A percentile compares a stretch with the other conserved stretches of the same genome.
Conservation (phyloP, 2,888 invertebrate species). For the Caenorhabditis virilis region DNA sequence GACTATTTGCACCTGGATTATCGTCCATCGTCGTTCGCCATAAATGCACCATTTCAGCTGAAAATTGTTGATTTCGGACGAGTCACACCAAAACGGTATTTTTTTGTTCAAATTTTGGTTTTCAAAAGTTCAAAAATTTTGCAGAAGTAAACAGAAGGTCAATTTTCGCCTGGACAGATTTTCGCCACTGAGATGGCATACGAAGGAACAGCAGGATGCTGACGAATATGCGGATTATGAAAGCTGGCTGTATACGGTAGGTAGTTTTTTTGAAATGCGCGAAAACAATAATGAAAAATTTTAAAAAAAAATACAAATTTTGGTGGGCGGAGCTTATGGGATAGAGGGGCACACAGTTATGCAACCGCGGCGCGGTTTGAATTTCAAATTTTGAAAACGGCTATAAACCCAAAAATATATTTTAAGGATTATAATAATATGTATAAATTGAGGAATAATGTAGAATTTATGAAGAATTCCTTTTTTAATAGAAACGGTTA, state of each 20-base stretch:
- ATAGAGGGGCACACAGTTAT: too few species aligned
- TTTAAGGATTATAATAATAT: too few species aligned
- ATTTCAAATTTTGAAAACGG: too few species aligned
- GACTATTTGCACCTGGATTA: background rate
- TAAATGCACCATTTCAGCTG: background rate
- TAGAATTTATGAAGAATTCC: too few species aligned
- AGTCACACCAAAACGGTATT: background rate
- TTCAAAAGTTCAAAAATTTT: background rate
- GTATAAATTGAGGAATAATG: too few species aligned
- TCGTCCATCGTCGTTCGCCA: background rate
- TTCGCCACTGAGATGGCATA: slow-evolving; percentile 13
- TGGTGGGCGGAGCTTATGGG: too few species aligned
- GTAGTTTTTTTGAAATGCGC: too few species aligned
- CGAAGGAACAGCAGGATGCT: background rate
- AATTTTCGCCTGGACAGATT: background rate
- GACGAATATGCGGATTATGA: background rate
- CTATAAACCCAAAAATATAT: too few species aligned
- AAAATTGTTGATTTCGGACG: background rate
- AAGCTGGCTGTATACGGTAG: background rate
- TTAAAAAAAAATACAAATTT: too few species aligned
- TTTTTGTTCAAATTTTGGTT: background rate
- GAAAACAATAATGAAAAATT: too few species aligned
- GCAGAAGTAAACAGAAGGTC: background rate
- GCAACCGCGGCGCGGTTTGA: too few species aligned
- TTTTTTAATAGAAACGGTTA: too few species aligned